Conservation (phyloP, 1,140 invertebrate genomes). For the Protaetia brevitarsis region DNA sequence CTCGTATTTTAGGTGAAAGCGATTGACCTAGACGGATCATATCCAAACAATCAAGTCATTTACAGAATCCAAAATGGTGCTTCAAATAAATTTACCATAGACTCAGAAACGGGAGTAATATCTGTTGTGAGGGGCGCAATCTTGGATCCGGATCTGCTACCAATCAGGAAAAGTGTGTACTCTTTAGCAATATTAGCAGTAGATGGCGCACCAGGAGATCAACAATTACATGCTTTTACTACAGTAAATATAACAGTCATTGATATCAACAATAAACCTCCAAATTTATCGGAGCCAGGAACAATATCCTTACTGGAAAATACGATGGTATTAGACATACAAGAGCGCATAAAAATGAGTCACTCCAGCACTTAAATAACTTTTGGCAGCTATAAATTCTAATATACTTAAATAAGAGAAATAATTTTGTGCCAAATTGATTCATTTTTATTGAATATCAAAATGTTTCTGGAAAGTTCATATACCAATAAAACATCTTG, state of each 20-base stretch:
- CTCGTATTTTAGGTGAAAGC: conserved; percentile 61
- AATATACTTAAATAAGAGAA: too few relatives aligned
- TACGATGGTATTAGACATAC: conserved; percentile 66
- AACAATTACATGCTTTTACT: conserved; percentile 66
- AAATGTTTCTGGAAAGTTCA: too few relatives aligned
- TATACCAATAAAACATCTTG: too few relatives aligned
- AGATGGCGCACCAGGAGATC: conserved; percentile 81
- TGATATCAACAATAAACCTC: conserved; percentile 90
- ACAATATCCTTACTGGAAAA: conserved; percentile 71
- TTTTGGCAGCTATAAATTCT: too few relatives aligned
- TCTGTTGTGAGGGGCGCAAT: conserved; percentile 81
- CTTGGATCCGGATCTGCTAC: conserved; percentile 84
- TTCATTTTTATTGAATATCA: too few relatives aligned
- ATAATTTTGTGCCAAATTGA: too few relatives aligned
- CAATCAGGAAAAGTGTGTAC: conserved; percentile 67
- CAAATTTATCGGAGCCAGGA: conserved; percentile 67
- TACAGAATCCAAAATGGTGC: conserved; percentile 86
- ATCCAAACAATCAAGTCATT: conserved; percentile 81
- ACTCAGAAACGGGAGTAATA: conserved; percentile 76
- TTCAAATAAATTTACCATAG: conserved; percentile 89
- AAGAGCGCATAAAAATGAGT: too few relatives aligned
- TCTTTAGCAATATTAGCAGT: conserved; percentile 71
- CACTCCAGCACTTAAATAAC: too few relatives aligned
- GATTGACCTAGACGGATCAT: conserved; percentile 78
- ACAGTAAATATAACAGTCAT: conserved; percentile 80